Base-by-base conservation (phyloP, 2,888 invertebrate species). In the Dynastes hyllus region DNA sequence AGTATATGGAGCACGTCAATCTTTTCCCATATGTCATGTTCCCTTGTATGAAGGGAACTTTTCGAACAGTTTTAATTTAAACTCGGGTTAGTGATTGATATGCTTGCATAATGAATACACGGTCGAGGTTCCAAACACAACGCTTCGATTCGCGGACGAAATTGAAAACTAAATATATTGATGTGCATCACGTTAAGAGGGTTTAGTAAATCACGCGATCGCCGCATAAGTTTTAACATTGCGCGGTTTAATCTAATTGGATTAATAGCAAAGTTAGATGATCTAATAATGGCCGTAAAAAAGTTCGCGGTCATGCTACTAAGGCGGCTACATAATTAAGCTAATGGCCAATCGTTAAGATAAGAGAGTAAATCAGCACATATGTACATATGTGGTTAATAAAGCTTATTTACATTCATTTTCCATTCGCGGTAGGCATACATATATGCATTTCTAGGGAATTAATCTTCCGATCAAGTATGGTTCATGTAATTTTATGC, bases 51-150 rank as follows among this genome's bases (percentile, higher is more conserved):
- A 27, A 61, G 11, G 73, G 61, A 58, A 58, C 22, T 40, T 45
- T 40, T 61, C 11, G 27, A 16, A 53, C 77, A 40, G 27, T 67
- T 51, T 16, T 16, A 63, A 78, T 70, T 71, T 37, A 78, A 58
- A 69, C 22, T 78, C 29, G 29, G 45, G 66, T 66, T 53, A 16
- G 78, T 82, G 82, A 82, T 82, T 82, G 82, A 82, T 82, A 78
- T 71, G 73, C 70, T 79, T 79, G 79, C 78, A 81, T 81, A 81
- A 80, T 80, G 78, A 71, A 82, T 81, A 78, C 45, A 55, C 66
- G 67, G 61, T 45, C 29, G 66, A 16, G 1, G 55, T 58, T 22
- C 55, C 6, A 22, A 22, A 65, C 61, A 50, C 37, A 69, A 51
- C 51, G 58, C 45, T 73, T 63, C 76, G 76, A 69, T 79, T 63